Percentiles rank a stretch among this genome's conserved stretches.
phyloP scores from a whole-genome alignment of 2,888 invertebrate species.

The Prosapia bicincta region DNA sequence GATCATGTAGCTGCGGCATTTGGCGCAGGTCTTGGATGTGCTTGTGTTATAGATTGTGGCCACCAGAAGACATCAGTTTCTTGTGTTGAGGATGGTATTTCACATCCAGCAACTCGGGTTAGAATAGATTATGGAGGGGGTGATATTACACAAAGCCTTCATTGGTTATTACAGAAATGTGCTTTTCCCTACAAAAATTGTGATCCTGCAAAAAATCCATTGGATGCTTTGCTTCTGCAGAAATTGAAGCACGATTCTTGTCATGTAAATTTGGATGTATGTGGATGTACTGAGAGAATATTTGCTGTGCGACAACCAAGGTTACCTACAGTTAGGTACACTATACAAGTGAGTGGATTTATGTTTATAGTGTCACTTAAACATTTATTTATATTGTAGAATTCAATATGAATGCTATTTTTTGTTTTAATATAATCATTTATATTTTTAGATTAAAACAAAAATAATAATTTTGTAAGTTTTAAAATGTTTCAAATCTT shows the following conservation, averaged over 20 bases:
- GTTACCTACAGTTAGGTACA: conserved; percentile 65
- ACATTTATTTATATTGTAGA: too few species aligned
- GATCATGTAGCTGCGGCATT: conserved; percentile 85
- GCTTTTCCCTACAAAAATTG: conserved; percentile 87
- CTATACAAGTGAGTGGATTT: conserved; percentile 54
- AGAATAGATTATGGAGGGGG: conserved; percentile 45
- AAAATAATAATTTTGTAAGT: too few species aligned
- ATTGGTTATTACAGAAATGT: conserved; percentile 84
- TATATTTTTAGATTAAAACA: too few species aligned
- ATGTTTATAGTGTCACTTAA: too few species aligned
- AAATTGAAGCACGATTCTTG: conserved; percentile 87
- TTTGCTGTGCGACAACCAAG: conserved; percentile 72
- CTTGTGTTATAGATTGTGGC: conserved; percentile 93
- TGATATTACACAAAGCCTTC: conserved; percentile 86
- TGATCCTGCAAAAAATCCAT: conserved; percentile 60
- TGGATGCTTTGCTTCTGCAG: conserved; percentile 76
- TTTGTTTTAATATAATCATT: too few species aligned
- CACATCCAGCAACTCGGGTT: conserved; percentile 78
- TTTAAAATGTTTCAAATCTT: too few species aligned
- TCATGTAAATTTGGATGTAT: conserved; percentile 86
- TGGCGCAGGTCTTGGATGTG: conserved; percentile 78
- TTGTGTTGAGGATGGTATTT: conserved; percentile 95
- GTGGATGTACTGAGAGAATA: conserved; percentile 81
- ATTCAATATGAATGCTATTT: too few species aligned
- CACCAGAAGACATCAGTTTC: conserved; percentile 95